Evolutionary conservation across 1,140 invertebrate genomes (phyloP).

Genomic region (Psix sp.): DNA sequence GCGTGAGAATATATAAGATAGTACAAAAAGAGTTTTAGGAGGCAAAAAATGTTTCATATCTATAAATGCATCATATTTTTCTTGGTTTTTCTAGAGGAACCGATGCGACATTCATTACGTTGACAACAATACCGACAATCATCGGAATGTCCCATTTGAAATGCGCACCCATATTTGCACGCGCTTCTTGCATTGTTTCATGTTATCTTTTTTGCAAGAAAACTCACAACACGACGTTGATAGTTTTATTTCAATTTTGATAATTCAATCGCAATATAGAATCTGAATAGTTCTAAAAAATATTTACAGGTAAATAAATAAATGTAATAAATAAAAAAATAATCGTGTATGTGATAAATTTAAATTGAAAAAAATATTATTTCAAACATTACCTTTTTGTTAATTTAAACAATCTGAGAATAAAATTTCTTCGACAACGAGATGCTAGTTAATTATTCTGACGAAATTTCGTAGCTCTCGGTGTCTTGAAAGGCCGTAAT

Average conservation of each 20-base stretch:
- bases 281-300: too few species aligned
- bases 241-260: too few species aligned
- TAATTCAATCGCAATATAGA: too few species aligned
- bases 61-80: too few species aligned
- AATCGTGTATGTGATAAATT: too few species aligned
- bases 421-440: background rate
- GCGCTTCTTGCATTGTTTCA: slow-evolving; percentile 74
- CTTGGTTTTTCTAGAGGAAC: slow-evolving; percentile 37
- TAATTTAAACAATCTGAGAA: background rate
- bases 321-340: too few species aligned
- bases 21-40: too few species aligned
- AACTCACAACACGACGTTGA: too few species aligned
- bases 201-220: slow-evolving; percentile 70
- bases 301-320: too few species aligned
- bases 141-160: slow-evolving; percentile 75
- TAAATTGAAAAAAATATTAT: too few species aligned
- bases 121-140: slow-evolving; percentile 72
- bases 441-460: slow-evolving; percentile 52
- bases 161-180: slow-evolving; percentile 76
- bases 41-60: too few species aligned
- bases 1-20: too few species aligned
- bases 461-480: slow-evolving; percentile 39
- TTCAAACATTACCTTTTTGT: background rate
- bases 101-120: slow-evolving; percentile 31
- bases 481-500: slow-evolving; percentile 42